These are phyloP conservation scores for Gouania willdenowi DNA, from an alignment of 2,797 vertebrate species.

Conservation along the genomic window DNA sequence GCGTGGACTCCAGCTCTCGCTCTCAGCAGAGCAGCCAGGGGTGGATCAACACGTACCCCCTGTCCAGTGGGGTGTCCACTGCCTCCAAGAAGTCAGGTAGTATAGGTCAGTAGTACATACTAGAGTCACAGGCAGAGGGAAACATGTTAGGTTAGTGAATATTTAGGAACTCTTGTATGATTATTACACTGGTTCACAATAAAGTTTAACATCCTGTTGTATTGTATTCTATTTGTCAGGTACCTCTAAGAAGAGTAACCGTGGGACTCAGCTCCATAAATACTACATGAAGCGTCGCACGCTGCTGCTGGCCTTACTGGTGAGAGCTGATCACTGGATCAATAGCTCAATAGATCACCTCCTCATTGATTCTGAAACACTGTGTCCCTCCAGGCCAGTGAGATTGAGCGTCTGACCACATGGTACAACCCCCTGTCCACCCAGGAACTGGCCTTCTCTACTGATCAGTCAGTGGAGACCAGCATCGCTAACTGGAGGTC, in stretches of 20 bases:
- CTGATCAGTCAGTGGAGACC: conserved; percentile 90
- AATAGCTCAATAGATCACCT: no score
- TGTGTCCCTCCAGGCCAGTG: conserved; percentile 80
- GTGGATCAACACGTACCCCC: conserved; percentile 97
- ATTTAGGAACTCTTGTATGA: no score
- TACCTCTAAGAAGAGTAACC: conserved; percentile 93
- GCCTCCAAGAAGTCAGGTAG: conserved; percentile 96
- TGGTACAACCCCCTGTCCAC: conserved; percentile 97
- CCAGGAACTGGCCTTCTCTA: conserved; percentile 84
- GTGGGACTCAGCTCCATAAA: conserved; percentile 94
- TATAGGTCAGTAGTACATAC: no score
- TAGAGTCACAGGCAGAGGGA: no score
- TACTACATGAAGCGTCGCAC: conserved; percentile 98
- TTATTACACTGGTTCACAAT: no score
- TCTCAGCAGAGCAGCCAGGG: conserved; percentile 92
- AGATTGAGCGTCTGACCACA: conserved; percentile 91
- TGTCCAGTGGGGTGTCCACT: conserved; percentile 97
- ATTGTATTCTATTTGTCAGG: conserved; percentile 69
- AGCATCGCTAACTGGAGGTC: conserved; percentile 96
- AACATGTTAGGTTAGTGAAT: no score
- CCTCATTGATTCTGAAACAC: no score
- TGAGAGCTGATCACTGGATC: no score
- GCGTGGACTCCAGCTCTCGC: conserved; percentile 86
- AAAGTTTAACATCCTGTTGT: neutral
- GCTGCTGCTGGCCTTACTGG: conserved; percentile 87